Evolutionary conservation across 2,797 vertebrate genomes (phyloP).

Genomic region (Clamator glandarius): DNA sequence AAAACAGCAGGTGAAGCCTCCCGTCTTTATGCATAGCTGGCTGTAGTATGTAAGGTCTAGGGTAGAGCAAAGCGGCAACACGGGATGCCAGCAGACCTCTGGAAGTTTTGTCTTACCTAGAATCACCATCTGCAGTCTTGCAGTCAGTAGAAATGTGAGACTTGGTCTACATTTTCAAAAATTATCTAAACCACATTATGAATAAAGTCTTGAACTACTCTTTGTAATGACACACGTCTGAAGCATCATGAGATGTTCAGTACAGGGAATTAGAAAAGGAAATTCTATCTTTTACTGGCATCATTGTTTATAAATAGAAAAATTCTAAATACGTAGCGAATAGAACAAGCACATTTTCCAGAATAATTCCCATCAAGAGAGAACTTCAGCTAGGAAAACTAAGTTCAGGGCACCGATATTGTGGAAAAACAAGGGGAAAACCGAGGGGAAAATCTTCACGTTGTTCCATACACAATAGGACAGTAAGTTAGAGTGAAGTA

Average conservation of each 20-base stretch:
- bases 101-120: background rate
- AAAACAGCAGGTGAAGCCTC: background rate
- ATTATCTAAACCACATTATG: background rate
- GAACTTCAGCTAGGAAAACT: background rate
- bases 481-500: background rate
- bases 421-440: background rate
- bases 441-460: background rate
- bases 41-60: background rate
- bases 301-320: background rate
- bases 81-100: background rate
- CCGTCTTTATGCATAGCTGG: background rate
- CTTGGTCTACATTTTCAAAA: background rate
- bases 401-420: background rate
- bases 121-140: background rate
- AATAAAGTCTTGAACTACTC: background rate
- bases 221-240: background rate
- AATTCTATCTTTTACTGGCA: background rate
- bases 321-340: background rate
- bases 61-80: background rate
- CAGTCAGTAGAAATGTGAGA: background rate
- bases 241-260: background rate
- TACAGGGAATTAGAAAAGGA: background rate
- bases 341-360: background rate
- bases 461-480: background rate
- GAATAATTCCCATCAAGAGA: background rate